Conservation (phyloP, 2,797 vertebrate genomes). For the Eupleurogrammus muticus region DNA sequence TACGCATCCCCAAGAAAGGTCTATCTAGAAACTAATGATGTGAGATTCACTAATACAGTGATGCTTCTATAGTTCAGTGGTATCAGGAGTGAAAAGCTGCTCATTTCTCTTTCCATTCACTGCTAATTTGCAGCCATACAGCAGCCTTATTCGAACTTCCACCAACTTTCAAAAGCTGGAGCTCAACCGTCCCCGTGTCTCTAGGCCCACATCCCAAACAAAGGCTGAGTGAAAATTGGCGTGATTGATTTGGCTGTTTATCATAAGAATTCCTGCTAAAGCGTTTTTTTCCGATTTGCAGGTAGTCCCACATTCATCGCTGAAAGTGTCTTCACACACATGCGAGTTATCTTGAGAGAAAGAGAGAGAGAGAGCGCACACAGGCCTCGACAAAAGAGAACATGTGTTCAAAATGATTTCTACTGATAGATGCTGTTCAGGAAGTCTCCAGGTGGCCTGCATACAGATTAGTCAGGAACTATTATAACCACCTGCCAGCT, state of each 20-base stretch:
- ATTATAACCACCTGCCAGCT: slow-evolving; percentile 13
- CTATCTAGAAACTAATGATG: neutral
- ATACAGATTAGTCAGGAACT: neutral
- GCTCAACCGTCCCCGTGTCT: neutral
- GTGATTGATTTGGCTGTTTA: neutral
- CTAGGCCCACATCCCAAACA: neutral
- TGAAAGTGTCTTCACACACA: neutral
- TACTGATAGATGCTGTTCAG: neutral
- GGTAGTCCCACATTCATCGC: neutral
- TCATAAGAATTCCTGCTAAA: neutral
- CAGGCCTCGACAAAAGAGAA: slow-evolving; percentile 7
- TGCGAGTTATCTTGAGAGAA: neutral
- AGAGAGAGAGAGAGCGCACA: slow-evolving; percentile 7
- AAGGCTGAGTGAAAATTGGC: neutral
- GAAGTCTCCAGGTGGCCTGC: neutral
- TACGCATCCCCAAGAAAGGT: neutral
- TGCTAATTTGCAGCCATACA: neutral
- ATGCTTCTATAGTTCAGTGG: neutral
- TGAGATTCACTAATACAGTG: neutral
- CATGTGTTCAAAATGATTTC: neutral
- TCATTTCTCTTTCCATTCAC: neutral
- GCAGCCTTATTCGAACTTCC: neutral
- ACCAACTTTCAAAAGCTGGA: neutral
- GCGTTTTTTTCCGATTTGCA: neutral
- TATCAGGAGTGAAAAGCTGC: neutral